Evolutionary conservation across 2,113 vertebrate genomes (phyloP).

Genomic region (Urocynchramus pylzowi): DNA sequence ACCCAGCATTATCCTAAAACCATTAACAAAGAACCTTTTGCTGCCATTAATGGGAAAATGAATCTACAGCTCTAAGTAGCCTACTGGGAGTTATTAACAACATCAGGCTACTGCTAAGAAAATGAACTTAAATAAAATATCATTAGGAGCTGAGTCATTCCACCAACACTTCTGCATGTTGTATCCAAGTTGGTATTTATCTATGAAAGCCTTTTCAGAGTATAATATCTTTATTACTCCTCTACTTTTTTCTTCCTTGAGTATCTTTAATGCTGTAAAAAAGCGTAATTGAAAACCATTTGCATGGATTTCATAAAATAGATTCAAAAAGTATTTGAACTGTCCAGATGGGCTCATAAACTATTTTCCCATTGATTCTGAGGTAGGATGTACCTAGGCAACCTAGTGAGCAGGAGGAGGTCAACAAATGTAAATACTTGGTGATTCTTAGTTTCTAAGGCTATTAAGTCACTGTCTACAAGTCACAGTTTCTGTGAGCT

Average conservation of each 20-base stretch:
- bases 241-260: neutral
- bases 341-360: neutral
- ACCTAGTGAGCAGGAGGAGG: neutral
- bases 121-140: constrained; percentile 25
- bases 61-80: neutral
- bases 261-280: neutral
- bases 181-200: neutral
- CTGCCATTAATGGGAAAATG: neutral
- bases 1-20: constrained; percentile 34
- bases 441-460: neutral
- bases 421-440: neutral
- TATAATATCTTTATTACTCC: neutral
- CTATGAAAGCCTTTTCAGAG: neutral
- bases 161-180: neutral
- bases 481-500: neutral
- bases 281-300: neutral
- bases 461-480: neutral
- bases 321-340: neutral
- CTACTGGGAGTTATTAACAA: constrained; percentile 27
- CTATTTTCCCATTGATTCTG: neutral
- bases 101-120: constrained; percentile 5
- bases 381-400: constrained; percentile 3
- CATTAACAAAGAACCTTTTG: constrained; percentile 4
- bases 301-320: neutral
- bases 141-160: constrained; percentile 1